Percentiles rank a stretch among this genome's conserved stretches.
Evolutionary conservation across 2,888 invertebrate genomes (phyloP).

Genomic region (Ctena decussata): DNA sequence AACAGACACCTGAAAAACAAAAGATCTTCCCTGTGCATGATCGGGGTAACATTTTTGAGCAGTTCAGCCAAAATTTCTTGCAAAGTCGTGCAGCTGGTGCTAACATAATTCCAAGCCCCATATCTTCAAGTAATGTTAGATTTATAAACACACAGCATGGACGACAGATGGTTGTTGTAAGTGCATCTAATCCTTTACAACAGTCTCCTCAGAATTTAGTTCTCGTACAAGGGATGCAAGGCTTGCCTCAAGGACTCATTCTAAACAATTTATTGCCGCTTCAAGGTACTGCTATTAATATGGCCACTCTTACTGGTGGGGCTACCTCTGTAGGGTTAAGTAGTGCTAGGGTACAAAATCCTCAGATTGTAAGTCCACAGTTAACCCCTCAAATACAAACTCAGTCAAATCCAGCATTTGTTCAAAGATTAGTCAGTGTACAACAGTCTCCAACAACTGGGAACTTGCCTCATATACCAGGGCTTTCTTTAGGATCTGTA

Average conservation of each 20-base stretch:
- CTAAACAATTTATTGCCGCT: slow-evolving; percentile 58
- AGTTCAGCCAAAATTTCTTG: slow-evolving; percentile 48
- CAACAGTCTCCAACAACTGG: slow-evolving; percentile 15
- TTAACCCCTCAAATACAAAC: slow-evolving; percentile 30
- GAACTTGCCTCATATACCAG: slow-evolving; percentile 12
- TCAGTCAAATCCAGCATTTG: slow-evolving; percentile 35
- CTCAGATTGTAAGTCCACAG: slow-evolving; percentile 18
- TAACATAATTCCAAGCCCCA: slow-evolving; percentile 24
- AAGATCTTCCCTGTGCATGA: slow-evolving; percentile 20
- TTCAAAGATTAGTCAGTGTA: slow-evolving; percentile 49
- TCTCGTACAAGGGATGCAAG: slow-evolving; percentile 58
- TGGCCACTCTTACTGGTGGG: slow-evolving; percentile 39
- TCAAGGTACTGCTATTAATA: slow-evolving; percentile 51
- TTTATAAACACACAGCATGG: slow-evolving; percentile 62
- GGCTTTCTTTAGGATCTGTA: neutral
- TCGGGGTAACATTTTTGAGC: slow-evolving; percentile 66
- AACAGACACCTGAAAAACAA: neutral
- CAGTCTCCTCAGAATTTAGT: slow-evolving; percentile 52
- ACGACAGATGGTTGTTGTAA: slow-evolving; percentile 58
- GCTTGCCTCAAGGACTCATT: slow-evolving; percentile 52
- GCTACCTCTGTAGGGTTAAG: slow-evolving; percentile 45
- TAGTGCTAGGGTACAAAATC: slow-evolving; percentile 40
- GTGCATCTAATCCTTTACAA: slow-evolving; percentile 7
- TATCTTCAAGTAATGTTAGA: slow-evolving; percentile 49
- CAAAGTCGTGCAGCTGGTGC: neutral